Percentiles rank a stretch among this genome's conserved stretches.
Conservation (phyloP, 2,797 vertebrate genomes). For the Zonotrichia albicollis region DNA sequence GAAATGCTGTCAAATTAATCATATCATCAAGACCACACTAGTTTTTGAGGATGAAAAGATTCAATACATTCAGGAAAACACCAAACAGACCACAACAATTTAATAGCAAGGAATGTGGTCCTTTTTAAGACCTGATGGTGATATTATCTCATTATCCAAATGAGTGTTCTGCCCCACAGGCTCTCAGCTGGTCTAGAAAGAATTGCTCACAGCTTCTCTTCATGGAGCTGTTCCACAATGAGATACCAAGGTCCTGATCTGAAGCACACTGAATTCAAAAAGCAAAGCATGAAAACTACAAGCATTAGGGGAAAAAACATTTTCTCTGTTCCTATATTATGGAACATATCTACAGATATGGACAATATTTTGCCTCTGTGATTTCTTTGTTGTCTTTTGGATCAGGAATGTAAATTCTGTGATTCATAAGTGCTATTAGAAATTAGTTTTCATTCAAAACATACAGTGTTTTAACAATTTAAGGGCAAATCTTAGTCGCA, state of each 20-base stretch:
- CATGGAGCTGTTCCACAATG: not conserved
- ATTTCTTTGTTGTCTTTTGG: not conserved
- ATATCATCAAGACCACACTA: not conserved
- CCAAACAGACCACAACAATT: not conserved
- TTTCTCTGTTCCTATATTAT: not conserved
- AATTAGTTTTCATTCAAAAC: not conserved
- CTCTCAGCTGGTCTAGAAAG: not conserved
- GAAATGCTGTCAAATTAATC: constrained; percentile 9
- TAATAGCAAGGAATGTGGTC: not conserved
- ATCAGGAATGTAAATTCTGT: not conserved
- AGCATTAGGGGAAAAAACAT: not conserved
- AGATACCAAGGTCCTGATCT: not conserved
- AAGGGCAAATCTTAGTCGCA: not conserved
- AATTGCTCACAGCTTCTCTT: not conserved
- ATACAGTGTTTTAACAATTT: not conserved
- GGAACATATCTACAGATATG: not conserved
- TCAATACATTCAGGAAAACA: not conserved
- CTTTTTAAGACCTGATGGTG: not conserved
- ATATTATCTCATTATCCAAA: constrained; percentile 1
- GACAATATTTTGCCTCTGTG: not conserved
- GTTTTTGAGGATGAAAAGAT: not conserved
- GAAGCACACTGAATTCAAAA: not conserved
- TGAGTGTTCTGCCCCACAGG: not conserved
- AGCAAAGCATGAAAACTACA: not conserved
- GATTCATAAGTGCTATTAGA: not conserved